Conservation (phyloP, 2,797 vertebrate species). For the Buceros bicornis region DNA sequence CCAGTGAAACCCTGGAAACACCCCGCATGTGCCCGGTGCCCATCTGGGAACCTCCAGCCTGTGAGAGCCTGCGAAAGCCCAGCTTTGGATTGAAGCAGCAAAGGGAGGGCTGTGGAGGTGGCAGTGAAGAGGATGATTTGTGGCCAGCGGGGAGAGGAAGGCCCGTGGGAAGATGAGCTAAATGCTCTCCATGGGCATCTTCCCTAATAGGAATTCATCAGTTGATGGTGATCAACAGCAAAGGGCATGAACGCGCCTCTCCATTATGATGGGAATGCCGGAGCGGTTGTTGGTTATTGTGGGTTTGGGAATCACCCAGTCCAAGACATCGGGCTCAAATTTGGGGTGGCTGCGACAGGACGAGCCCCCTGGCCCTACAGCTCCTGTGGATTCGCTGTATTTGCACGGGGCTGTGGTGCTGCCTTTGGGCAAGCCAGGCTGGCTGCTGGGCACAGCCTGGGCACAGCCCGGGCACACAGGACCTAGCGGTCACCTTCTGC, state of each 20-base stretch:
- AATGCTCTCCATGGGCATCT: neutral
- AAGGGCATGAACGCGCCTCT: neutral
- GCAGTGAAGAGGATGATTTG: neutral
- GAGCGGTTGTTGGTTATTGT: neutral
- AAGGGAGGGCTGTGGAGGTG: neutral
- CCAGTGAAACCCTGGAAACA: neutral
- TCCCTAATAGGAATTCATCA: neutral
- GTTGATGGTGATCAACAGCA: neutral
- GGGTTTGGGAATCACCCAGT: neutral
- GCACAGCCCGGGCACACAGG: neutral
- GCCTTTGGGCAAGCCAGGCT: neutral
- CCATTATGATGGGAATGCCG: neutral
- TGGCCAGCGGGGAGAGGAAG: neutral
- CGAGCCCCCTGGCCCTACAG: fast-evolving
- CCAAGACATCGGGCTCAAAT: neutral
- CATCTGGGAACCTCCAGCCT: neutral
- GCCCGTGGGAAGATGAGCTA: neutral
- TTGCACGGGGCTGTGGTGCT: neutral
- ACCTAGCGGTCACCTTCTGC: too few species aligned
- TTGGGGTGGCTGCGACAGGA: neutral
- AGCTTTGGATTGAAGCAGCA: neutral
- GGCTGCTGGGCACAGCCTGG: neutral
- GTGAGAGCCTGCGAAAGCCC: too few species aligned
- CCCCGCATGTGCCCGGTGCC: fast-evolving
- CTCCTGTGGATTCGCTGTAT: neutral